Evolutionary conservation across 2,797 vertebrate genomes (phyloP).

Genomic region (Gallinago nigripennis): DNA sequence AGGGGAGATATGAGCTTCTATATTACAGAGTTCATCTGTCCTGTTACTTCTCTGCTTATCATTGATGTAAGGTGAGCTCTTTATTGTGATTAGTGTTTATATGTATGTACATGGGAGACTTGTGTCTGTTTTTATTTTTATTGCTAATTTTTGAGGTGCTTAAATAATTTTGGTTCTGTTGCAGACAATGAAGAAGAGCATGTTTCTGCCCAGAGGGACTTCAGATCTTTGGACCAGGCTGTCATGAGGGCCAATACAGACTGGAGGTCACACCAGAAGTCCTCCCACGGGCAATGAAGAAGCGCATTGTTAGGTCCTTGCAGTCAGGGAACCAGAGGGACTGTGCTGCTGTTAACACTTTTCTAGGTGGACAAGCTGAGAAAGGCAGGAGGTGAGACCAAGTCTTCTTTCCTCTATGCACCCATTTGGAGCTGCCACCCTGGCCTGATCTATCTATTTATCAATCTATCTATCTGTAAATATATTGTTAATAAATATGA

Average conservation of each 20-base stretch:
- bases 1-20: not conserved
- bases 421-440: not conserved
- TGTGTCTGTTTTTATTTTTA: not conserved
- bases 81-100: not conserved
- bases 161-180: not conserved
- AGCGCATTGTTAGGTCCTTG: not conserved
- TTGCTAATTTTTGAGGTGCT: not conserved
- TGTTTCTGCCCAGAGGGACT: not conserved
- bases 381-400: not conserved
- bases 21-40: not conserved
- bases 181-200: not conserved
- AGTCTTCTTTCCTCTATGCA: not conserved
- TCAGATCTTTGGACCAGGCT: not conserved
- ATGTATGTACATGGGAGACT: accelerated
- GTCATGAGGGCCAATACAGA: not conserved
- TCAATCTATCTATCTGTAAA: not conserved
- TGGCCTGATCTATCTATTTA: not conserved
- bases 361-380: not conserved
- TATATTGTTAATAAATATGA: not conserved
- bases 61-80: accelerated
- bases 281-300: not conserved
- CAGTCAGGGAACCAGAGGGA: not conserved
- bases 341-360: not conserved
- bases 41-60: not conserved
- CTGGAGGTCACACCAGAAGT: not conserved